Conservation (phyloP, 2,888 invertebrate genomes). For the Harpalus rufipes region DNA sequence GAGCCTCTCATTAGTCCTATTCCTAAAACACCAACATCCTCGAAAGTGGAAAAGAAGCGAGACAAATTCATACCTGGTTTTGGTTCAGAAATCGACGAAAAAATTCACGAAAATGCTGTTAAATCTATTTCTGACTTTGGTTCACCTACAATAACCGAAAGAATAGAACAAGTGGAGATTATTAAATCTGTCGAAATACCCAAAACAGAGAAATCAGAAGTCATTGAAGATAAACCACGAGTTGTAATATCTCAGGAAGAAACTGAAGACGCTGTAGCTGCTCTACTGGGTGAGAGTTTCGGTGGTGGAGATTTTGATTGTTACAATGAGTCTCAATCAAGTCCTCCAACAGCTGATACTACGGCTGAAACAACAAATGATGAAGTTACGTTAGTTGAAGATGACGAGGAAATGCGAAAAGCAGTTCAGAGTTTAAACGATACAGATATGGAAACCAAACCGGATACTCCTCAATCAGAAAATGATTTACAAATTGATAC, state of each 20-base stretch:
- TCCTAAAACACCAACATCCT: slow-evolving; percentile 79
- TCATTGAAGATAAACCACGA: slow-evolving; percentile 86
- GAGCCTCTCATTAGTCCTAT: slow-evolving; percentile 79
- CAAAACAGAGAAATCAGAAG: slow-evolving; percentile 74
- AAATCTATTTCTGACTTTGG: slow-evolving; percentile 86
- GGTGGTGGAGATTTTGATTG: slow-evolving; percentile 82
- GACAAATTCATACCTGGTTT: slow-evolving; percentile 85
- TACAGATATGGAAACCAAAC: slow-evolving; percentile 86
- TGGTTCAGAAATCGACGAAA: slow-evolving; percentile 83
- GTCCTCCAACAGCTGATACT: slow-evolving; percentile 76
- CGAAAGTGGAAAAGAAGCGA: slow-evolving; percentile 78
- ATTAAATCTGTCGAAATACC: slow-evolving; percentile 75
- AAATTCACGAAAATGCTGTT: slow-evolving; percentile 88
- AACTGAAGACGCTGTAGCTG: slow-evolving; percentile 94
- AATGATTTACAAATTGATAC: slow-evolving; percentile 91
- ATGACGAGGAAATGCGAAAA: slow-evolving; percentile 90
- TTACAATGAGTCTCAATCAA: slow-evolving; percentile 79
- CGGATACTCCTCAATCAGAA: slow-evolving; percentile 91
- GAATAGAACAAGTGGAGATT: slow-evolving; percentile 71
- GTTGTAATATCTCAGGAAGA: slow-evolving; percentile 94
- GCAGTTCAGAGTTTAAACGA: slow-evolving; percentile 88
- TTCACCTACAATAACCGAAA: slow-evolving; percentile 73
- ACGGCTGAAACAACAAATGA: slow-evolving; percentile 80
- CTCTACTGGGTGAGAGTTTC: slow-evolving; percentile 91
- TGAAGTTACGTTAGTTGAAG: slow-evolving; percentile 88